Conservation (phyloP, 2,113 vertebrate species). For the Gymnarchus niloticus region DNA sequence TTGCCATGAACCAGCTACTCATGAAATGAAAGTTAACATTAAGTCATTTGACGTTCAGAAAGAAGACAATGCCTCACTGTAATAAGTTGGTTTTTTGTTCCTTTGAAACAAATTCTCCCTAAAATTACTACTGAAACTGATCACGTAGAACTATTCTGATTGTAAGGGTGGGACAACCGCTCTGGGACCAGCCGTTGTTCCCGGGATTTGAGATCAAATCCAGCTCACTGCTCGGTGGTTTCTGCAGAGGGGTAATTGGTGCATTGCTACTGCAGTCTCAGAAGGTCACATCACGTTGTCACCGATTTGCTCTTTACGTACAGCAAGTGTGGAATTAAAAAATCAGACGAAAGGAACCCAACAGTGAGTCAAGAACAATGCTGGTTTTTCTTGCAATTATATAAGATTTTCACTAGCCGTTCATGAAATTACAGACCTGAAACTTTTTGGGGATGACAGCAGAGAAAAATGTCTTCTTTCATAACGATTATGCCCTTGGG, state of each 20-base stretch:
- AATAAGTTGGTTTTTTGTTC: background rate
- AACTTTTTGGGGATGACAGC: background rate
- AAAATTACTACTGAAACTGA: background rate
- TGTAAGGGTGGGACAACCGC: background rate
- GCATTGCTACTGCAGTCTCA: background rate
- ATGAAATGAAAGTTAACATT: slow-evolving; percentile 9
- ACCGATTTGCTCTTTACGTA: background rate
- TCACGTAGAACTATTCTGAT: background rate
- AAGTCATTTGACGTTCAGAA: background rate
- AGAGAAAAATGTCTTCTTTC: background rate
- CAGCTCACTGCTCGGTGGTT: background rate
- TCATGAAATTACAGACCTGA: background rate
- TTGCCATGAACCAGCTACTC: background rate
- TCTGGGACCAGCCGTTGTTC: no score
- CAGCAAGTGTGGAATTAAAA: background rate
- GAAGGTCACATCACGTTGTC: background rate
- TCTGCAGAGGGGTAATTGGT: background rate
- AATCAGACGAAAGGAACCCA: background rate
- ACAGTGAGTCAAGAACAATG: background rate
- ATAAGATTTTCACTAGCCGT: background rate
- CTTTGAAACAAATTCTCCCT: background rate
- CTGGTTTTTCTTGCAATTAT: background rate
- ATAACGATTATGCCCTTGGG: background rate
- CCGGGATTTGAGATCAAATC: background rate
- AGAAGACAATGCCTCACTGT: background rate